Base-by-base conservation (phyloP, 92 coral and sea anemone genomes). In the Porites divaricata region DNA sequence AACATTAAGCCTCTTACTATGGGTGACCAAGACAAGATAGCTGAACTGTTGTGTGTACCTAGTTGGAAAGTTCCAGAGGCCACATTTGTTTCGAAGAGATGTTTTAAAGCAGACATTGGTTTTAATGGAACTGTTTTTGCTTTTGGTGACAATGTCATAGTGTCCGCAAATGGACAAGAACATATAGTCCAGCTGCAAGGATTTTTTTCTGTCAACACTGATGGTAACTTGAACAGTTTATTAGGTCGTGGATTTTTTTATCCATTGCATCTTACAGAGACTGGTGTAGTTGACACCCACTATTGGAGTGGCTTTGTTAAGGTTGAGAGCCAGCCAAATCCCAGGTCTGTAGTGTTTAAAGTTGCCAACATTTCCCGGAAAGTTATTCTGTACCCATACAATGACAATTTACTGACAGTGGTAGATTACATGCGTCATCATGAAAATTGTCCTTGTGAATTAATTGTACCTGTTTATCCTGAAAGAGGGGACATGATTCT, bases 251-350 rank as follows among this genome's bases (percentile, higher is more conserved):
- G 91, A 51, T 10, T 88, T 88, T 74, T 88, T 82, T 85, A 89
- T 79, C 82, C 85, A 59, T 26, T 85, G 1, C 86, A 85, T 52
- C 52, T 72, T 10, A 83, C 56, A 53, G 93, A 85, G 14, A 79
- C 80, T 85, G 87, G 90, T 22, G 69, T 15, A 19, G 54, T 56
- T 61, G 83, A 72, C 14, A 85, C 61, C 59, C 70, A 89, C 80
- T 85, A 54, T 65, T 85, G 90, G 93, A 89, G 93, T 86, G 93
- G 93, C n/a, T 90, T 87, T 82, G 81, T 90, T 19, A 90, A 90
- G 72, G 93, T 72, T 75, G 23, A 81, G 65, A 53, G 41, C 79
- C 76, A 81, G 28, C 85, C 88, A 20, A 59, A 35, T 77, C 45
- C 69, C 54, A 66, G 22, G 70, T 76, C 91, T 50, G 67, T 76